A percentile compares a stretch with the other conserved stretches of the same genome.
phyloP scores from a whole-genome alignment of 2,888 invertebrate genomes.

The Torymus auratus region DNA sequence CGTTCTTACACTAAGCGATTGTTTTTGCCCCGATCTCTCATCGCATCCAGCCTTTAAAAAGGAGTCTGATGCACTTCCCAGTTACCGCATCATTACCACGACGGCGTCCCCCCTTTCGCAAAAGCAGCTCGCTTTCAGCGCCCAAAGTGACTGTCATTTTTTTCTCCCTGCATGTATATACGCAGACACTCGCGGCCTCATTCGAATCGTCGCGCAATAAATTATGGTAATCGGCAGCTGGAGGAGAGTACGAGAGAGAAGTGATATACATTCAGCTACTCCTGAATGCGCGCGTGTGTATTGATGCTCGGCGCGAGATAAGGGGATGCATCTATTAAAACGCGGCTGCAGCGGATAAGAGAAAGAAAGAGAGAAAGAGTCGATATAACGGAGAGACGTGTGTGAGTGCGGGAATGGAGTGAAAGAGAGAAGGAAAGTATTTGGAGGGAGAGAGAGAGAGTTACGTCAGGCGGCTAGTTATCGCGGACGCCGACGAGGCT shows the following conservation, averaged over 20 bases:
- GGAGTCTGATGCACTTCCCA: no score
- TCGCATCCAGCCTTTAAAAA: no score
- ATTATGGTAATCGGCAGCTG: slow-evolving; percentile 49
- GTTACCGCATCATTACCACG: no score
- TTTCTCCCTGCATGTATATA: no score
- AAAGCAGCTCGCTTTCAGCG: no score
- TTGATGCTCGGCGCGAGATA: slow-evolving; percentile 66
- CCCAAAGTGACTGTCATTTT: no score
- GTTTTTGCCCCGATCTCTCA: no score
- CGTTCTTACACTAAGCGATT: no score
- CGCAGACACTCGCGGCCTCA: background rate
- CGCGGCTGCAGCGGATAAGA: slow-evolving; percentile 25
- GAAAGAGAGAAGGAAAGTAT: slow-evolving; percentile 34
- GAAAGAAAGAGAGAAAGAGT: background rate
- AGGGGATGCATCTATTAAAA: slow-evolving; percentile 57
- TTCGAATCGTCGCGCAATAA: slow-evolving; percentile 38
- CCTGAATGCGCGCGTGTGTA: slow-evolving; percentile 59
- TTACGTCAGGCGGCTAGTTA: background rate
- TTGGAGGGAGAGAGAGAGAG: slow-evolving; percentile 14
- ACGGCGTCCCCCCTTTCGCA: no score
- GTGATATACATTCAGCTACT: slow-evolving; percentile 35
- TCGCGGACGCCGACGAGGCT: no score
- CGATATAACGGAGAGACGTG: background rate
- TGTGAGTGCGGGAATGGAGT: slow-evolving; percentile 22
- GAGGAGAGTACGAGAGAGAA: slow-evolving; percentile 25